A percentile compares a stretch with the other conserved stretches of the same genome.
These are phyloP conservation scores for Caenorhabditis sp. DNA, from an alignment of 2,888 invertebrate species.

Conservation along the genomic window DNA sequence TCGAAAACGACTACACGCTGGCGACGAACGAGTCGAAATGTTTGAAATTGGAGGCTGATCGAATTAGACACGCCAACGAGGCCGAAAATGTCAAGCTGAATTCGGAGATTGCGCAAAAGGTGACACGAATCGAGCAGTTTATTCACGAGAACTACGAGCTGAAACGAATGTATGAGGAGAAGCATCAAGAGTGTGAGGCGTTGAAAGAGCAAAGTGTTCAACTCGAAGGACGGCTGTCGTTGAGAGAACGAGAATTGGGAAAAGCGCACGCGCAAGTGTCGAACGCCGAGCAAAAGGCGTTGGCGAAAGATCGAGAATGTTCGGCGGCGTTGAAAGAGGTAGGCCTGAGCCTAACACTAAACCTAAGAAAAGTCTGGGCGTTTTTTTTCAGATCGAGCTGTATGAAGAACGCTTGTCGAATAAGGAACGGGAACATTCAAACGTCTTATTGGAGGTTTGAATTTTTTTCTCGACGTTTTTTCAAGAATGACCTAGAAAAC, in stretches of 20 bases:
- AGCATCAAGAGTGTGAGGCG: conserved; percentile 26
- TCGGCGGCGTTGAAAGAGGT: conserved; percentile 20
- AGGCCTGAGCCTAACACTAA: too few species aligned
- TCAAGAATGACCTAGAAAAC: background rate
- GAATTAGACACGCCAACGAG: background rate
- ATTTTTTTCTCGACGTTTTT: background rate
- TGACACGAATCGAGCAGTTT: conserved; percentile 24
- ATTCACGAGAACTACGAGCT: conserved; percentile 25
- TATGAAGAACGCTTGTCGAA: conserved; percentile 14
- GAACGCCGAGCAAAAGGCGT: conserved; percentile 15
- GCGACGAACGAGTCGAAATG: background rate
- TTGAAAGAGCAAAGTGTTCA: conserved; percentile 24
- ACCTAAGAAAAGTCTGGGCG: background rate
- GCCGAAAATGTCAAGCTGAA: conserved; percentile 20
- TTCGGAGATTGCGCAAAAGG: conserved; percentile 23
- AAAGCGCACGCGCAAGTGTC: conserved; percentile 13
- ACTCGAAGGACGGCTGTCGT: conserved; percentile 9
- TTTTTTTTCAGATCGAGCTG: conserved; percentile 18
- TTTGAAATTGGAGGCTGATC: conserved; percentile 6
- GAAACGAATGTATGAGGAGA: conserved; percentile 23
- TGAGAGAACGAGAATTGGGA: conserved; percentile 12
- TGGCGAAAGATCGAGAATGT: conserved; percentile 22
- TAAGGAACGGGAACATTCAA: conserved; percentile 7
- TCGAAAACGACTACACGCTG: background rate
- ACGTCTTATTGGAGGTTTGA: background rate